These are phyloP conservation scores for Parus major DNA, from an alignment of 2,113 vertebrate species.

Conservation along the genomic window DNA sequence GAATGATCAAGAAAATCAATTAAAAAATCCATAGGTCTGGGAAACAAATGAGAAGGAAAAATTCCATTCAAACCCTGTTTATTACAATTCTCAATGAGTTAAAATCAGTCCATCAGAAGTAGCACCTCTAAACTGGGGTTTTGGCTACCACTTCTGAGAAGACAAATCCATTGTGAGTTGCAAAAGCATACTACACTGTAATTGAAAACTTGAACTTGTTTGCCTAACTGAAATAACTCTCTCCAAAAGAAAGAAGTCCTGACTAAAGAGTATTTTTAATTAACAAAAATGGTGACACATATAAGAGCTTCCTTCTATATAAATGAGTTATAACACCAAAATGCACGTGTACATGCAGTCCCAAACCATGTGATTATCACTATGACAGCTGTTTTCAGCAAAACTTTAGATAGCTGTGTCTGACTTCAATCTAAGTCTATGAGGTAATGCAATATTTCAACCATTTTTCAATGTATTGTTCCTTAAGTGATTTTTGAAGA, in stretches of 20 bases:
- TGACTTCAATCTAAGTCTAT: not conserved
- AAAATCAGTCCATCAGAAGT: not conserved
- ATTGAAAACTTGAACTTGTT: not conserved
- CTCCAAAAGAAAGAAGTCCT: not conserved
- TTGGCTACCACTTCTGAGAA: not conserved
- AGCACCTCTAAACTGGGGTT: not conserved
- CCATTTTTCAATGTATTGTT: not conserved
- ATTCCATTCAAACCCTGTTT: not conserved
- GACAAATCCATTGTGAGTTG: not conserved
- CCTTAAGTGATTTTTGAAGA: not conserved
- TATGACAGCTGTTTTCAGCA: not conserved
- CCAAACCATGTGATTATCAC: not conserved
- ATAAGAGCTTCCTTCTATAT: not conserved
- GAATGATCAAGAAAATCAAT: not conserved
- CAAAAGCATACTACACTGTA: not conserved
- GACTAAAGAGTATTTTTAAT: not conserved
- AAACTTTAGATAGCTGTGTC: not conserved
- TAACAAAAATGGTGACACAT: not conserved
- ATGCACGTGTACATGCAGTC: not conserved
- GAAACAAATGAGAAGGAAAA: not conserved
- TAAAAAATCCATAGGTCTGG: accelerated
- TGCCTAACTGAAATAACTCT: not conserved
- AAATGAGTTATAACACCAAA: not conserved
- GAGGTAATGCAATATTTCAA: not conserved
- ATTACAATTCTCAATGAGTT: not conserved